Evolutionary conservation across 2,113 vertebrate species (phyloP).

Genomic region (Hipposideros armiger): DNA sequence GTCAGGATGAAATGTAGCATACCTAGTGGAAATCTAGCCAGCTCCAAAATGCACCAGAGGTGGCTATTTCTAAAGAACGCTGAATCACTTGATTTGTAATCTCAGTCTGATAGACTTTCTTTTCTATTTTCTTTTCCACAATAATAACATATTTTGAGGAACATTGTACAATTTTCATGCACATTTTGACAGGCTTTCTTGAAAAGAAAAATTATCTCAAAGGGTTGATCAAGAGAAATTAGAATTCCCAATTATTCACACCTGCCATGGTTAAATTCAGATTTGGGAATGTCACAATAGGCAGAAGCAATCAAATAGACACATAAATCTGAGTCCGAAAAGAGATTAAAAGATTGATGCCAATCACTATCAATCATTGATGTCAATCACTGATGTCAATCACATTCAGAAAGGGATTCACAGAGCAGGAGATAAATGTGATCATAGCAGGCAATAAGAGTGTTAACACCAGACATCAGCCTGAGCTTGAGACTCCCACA

Average conservation of each 20-base stretch:
- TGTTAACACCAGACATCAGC: neutral
- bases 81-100: neutral
- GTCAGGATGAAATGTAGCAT: neutral
- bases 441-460: neutral
- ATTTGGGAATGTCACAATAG: neutral
- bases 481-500: neutral
- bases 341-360: neutral
- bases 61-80: neutral
- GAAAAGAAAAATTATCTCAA: neutral
- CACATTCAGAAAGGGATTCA: neutral
- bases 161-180: neutral
- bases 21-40: neutral
- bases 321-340: neutral
- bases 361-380: neutral
- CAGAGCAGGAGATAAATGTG: neutral
- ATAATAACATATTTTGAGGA: neutral
- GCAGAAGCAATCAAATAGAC: neutral
- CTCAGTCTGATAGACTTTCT: neutral
- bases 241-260: neutral
- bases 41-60: neutral
- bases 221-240: neutral
- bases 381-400: neutral
- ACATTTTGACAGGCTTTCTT: neutral
- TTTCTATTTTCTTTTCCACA: neutral
- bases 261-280: neutral